Percentiles rank a stretch among this genome's conserved stretches.
phyloP scores from a whole-genome alignment of 2,113 vertebrate genomes.

The Nesogale talazaci region DNA sequence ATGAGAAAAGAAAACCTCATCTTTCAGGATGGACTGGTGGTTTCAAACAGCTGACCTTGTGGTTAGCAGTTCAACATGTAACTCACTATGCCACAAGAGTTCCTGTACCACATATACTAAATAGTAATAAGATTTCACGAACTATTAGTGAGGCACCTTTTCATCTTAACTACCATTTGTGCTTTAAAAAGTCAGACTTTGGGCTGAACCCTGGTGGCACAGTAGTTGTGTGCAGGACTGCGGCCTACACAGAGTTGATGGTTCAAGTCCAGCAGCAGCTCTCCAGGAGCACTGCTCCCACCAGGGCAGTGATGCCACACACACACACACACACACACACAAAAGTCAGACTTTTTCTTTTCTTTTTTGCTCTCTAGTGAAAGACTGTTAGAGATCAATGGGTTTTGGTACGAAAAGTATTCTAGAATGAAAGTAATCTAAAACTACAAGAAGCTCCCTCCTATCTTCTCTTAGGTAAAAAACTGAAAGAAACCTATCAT shows the following conservation, averaged over 20 bases:
- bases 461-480: not conserved
- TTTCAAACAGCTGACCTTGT: too few species aligned
- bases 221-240: too few species aligned
- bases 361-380: constrained; percentile 16
- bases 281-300: too few species aligned
- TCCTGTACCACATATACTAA: not conserved
- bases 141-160: not conserved
- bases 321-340: too few species aligned
- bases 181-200: not conserved
- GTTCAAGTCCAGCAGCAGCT: too few species aligned
- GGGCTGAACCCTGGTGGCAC: too few species aligned
- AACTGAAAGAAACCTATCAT: not conserved
- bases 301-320: too few species aligned
- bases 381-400: not conserved
- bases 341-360: not conserved
- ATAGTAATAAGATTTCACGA: not conserved
- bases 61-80: too few species aligned
- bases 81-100: too few species aligned
- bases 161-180: constrained; percentile 14
- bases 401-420: constrained; percentile 25
- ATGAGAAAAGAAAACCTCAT: too few species aligned
- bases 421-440: not conserved
- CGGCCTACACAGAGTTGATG: too few species aligned
- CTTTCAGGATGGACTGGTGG: too few species aligned
- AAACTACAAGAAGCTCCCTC: not conserved